Conservation (phyloP, 2,113 vertebrate genomes). For the Podilymbus podiceps region DNA sequence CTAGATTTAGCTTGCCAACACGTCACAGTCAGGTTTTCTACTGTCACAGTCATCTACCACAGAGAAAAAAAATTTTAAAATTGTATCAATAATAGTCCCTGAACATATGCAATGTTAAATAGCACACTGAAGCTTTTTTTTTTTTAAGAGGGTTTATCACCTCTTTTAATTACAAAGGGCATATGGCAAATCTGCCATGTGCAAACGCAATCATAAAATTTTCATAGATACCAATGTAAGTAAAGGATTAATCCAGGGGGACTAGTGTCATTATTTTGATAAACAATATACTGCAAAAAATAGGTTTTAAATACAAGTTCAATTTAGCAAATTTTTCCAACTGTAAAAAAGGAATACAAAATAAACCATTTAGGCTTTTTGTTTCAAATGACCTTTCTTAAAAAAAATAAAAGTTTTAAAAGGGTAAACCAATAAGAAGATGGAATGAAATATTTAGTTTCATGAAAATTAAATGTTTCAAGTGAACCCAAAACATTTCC, state of each 20-base stretch:
- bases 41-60: not conserved
- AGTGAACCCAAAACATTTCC: constrained; percentile 24
- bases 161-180: not conserved
- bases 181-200: not conserved
- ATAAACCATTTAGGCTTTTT: constrained; percentile 22
- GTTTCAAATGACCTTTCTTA: constrained; percentile 15
- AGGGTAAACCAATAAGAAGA: constrained; percentile 39
- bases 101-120: not conserved
- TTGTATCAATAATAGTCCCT: not conserved
- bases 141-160: not conserved
- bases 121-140: not conserved
- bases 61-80: not conserved
- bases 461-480: constrained; percentile 26
- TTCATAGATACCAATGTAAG: not conserved
- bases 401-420: not conserved
- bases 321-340: not conserved
- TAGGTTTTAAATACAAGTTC: not conserved
- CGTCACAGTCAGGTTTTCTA: not conserved
- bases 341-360: not conserved
- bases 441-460: constrained; percentile 21
- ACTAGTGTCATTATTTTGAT: constrained; percentile 1
- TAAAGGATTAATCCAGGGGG: not conserved
- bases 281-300: not conserved
- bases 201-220: not conserved
- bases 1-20: not conserved